Evolutionary conservation across 2,888 invertebrate genomes (phyloP).

Genomic region (Catotricha subobsoleta): DNA sequence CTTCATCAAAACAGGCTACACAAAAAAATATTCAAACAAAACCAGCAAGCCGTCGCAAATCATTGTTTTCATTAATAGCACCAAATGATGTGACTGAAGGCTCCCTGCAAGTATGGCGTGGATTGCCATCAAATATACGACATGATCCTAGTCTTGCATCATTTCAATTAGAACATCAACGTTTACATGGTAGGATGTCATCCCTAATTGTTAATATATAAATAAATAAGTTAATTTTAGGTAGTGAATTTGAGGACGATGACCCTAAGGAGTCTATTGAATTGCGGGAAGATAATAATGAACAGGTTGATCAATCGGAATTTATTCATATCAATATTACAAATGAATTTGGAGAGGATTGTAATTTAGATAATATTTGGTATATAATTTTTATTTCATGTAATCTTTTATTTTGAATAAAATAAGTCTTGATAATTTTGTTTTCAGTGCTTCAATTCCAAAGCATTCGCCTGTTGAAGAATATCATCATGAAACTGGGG

Average conservation of each 20-base stretch:
- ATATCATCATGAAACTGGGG: too few relatives aligned
- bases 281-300: constrained; percentile 5
- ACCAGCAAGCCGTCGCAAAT: constrained; percentile 10
- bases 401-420: neutral
- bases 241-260: constrained; percentile 2
- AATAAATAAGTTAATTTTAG: neutral
- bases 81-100: constrained; percentile 41
- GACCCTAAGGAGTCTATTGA: constrained; percentile 2
- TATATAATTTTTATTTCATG: neutral
- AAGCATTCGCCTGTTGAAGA: too few relatives aligned
- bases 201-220: too few relatives aligned
- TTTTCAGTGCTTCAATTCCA: neutral
- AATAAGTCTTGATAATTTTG: neutral
- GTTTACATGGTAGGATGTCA: constrained; percentile 27
- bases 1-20: neutral
- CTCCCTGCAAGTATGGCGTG: constrained; percentile 43
- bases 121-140: constrained; percentile 44
- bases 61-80: constrained; percentile 19
- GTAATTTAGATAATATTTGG: neutral
- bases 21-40: neutral
- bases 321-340: constrained; percentile 17
- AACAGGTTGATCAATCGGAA: constrained; percentile 15
- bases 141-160: constrained; percentile 45
- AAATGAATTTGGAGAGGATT: neutral
- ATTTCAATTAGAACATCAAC: constrained; percentile 32